These are phyloP conservation scores for Hesperophylax magnus DNA, from an alignment of 1,140 invertebrate genomes.

Conservation along the genomic window DNA sequence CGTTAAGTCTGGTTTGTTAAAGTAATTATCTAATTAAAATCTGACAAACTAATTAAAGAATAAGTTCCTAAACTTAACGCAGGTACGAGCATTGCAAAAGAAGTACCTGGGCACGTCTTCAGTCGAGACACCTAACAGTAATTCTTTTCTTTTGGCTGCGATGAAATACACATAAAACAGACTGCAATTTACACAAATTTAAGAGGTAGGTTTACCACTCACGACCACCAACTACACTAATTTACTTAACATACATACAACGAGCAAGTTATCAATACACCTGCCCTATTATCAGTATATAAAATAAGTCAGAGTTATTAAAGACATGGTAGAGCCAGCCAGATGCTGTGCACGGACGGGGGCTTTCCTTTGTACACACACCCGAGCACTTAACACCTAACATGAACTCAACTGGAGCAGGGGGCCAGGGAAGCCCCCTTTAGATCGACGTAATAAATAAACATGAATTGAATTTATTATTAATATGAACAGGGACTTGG, in stretches of 20 bases:
- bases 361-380: constrained; percentile 47
- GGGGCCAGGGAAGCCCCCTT: constrained; percentile 36
- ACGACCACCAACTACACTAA: constrained; percentile 55
- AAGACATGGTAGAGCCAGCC: constrained; percentile 32
- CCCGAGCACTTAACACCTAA: constrained; percentile 30
- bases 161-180: constrained; percentile 64
- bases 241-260: constrained; percentile 57
- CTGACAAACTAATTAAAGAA: constrained; percentile 69
- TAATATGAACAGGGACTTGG: constrained; percentile 67
- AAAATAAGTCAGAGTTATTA: constrained; percentile 46
- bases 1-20: constrained; percentile 68
- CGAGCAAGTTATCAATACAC: constrained; percentile 21
- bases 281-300: constrained; percentile 36
- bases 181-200: constrained; percentile 70
- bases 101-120: constrained; percentile 56
- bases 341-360: constrained; percentile 9
- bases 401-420: constrained; percentile 41
- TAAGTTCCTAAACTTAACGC: constrained; percentile 69
- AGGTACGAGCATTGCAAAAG: constrained; percentile 55
- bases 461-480: constrained; percentile 70
- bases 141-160: constrained; percentile 59
- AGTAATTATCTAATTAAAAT: constrained; percentile 61
- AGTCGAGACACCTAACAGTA: constrained; percentile 58
- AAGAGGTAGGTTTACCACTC: constrained; percentile 67
- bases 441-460: constrained; percentile 67